Conservation (phyloP, 1,140 invertebrate species). For the Drosophila ohnishii region DNA sequence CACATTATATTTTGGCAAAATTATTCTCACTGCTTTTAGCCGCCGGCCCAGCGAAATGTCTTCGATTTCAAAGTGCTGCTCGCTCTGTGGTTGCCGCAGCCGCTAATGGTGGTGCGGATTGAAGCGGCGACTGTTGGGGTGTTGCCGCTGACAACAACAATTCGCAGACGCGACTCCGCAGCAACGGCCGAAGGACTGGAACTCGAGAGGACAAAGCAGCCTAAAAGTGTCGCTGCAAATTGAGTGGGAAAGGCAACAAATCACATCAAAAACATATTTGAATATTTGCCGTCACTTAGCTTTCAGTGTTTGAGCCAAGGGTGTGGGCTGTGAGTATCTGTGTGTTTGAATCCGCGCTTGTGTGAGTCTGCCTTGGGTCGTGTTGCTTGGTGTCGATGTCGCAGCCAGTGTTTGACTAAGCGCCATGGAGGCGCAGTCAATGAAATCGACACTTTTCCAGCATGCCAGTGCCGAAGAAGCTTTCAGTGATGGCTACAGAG, state of each 20-base stretch:
- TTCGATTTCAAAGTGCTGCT: conserved; percentile 77
- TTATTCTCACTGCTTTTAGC: conserved; percentile 22
- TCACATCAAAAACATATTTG: conserved; percentile 82
- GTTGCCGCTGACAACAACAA: conserved; percentile 74
- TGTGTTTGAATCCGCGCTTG: neutral
- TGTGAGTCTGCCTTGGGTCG: conserved; percentile 29
- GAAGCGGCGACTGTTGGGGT: conserved; percentile 42
- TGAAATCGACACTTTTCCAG: conserved; percentile 55
- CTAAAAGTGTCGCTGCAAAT: conserved; percentile 66
- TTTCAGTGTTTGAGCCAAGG: conserved; percentile 46
- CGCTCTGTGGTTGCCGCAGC: conserved; percentile 55
- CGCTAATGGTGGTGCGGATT: conserved; percentile 59
- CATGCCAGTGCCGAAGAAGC: conserved; percentile 34
- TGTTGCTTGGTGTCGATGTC: conserved; percentile 65
- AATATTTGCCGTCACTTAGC: conserved; percentile 81
- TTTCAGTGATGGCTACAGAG: conserved; percentile 14
- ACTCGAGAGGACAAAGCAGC: conserved; percentile 47
- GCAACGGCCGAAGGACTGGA: conserved; percentile 11
- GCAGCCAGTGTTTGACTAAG: conserved; percentile 71
- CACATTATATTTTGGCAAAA: neutral
- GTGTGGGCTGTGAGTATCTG: conserved; percentile 10
- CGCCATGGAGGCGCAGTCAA: conserved; percentile 51
- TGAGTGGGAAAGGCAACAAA: conserved; percentile 75
- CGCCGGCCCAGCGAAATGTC: conserved; percentile 49
- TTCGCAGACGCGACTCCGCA: conserved; percentile 3